These are phyloP conservation scores for Cyrtonyx montezumae DNA, from an alignment of 2,113 vertebrate species.

Conservation along the genomic window DNA sequence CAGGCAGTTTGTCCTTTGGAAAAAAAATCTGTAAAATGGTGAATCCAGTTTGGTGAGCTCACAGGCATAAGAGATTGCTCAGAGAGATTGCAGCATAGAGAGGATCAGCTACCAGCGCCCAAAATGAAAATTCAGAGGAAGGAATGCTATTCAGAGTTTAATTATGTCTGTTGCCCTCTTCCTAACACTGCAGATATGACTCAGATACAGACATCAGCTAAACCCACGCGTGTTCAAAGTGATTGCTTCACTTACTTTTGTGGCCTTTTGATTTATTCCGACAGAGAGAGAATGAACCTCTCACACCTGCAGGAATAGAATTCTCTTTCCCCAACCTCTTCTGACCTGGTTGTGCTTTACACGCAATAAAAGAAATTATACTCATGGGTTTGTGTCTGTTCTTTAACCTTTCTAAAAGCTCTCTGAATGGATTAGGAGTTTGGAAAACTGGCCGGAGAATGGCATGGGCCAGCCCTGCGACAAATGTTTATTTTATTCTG, in stretches of 20 bases:
- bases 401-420: background rate
- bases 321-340: background rate
- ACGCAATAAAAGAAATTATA: background rate
- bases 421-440: background rate
- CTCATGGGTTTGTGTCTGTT: background rate
- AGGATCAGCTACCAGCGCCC: background rate
- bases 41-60: background rate
- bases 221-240: background rate
- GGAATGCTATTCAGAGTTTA: background rate
- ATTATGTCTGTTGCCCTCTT: background rate
- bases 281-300: background rate
- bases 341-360: background rate
- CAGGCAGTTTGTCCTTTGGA: background rate
- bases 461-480: background rate
- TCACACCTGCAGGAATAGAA: background rate
- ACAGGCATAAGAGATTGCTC: background rate
- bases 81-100: background rate
- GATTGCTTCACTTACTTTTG: background rate
- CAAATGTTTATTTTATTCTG: conserved; percentile 19
- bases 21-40: background rate
- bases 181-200: background rate
- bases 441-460: background rate
- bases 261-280: background rate
- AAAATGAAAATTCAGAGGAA: background rate
- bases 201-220: background rate